Conservation (phyloP, 2,888 invertebrate genomes). For the Ecliptopera silaceata region DNA sequence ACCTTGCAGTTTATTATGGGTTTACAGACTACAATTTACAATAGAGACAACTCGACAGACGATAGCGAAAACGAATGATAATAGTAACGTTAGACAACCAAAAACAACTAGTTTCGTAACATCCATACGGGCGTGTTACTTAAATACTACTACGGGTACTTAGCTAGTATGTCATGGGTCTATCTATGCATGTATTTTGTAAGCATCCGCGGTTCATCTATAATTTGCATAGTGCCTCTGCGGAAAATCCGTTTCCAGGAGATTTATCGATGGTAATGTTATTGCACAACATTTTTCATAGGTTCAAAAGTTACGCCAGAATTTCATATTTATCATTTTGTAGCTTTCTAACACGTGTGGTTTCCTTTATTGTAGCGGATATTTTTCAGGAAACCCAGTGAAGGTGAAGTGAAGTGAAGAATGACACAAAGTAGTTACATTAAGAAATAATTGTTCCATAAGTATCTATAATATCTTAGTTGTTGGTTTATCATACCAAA, state of each 20-base stretch:
- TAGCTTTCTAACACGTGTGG: too few relatives aligned
- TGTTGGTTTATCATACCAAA: too few relatives aligned
- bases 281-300: slow-evolving; percentile 6
- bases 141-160: slow-evolving; percentile 42
- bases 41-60: slow-evolving; percentile 74
- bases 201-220: slow-evolving; percentile 32
- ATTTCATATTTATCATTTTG: too few relatives aligned
- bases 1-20: slow-evolving; percentile 80
- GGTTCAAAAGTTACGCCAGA: too few relatives aligned
- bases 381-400: too few relatives aligned
- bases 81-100: slow-evolving; percentile 60
- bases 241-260: slow-evolving; percentile 48
- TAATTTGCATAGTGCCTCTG: slow-evolving; percentile 46
- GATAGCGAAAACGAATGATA: slow-evolving; percentile 73
- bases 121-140: slow-evolving; percentile 56
- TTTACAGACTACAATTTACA: slow-evolving; percentile 79
- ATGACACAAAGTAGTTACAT: too few relatives aligned
- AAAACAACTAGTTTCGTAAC: slow-evolving; percentile 59
- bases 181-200: slow-evolving; percentile 52
- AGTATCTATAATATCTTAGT: too few relatives aligned
- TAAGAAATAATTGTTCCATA: too few relatives aligned
- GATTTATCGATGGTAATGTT: slow-evolving; percentile 33
- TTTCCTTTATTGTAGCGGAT: too few relatives aligned
- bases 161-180: slow-evolving; percentile 43
- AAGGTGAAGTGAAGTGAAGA: too few relatives aligned